phyloP scores from a whole-genome alignment of 2,113 vertebrate genomes.

The Aptenodytes forsteri region DNA sequence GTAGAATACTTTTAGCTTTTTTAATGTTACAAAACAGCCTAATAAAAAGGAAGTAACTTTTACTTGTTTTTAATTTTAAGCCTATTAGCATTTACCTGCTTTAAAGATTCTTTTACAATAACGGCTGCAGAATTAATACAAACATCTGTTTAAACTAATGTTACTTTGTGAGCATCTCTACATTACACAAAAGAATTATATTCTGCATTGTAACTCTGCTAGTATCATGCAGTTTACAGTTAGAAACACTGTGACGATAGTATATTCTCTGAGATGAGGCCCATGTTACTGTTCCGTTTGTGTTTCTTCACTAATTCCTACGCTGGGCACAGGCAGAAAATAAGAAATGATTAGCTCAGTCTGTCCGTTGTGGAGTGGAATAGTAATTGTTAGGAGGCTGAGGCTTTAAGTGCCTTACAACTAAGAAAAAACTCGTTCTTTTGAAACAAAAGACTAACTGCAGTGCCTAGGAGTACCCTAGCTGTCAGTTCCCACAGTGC shows the following conservation, averaged over 20 bases:
- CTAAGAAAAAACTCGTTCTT: neutral
- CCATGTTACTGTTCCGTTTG: neutral
- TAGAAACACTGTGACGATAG: neutral
- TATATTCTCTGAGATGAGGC: neutral
- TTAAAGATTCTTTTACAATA: neutral
- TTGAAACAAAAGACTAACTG: neutral
- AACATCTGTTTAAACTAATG: neutral
- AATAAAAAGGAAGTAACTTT: neutral
- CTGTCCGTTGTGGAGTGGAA: neutral
- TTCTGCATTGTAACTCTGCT: neutral
- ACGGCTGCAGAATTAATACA: neutral
- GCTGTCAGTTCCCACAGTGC: too few relatives aligned
- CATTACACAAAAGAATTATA: neutral
- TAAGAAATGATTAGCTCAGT: neutral
- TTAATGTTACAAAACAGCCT: neutral
- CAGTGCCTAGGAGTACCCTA: neutral
- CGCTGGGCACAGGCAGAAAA: neutral
- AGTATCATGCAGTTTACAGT: neutral
- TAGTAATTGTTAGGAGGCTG: neutral
- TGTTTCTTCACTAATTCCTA: neutral
- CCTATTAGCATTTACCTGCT: neutral
- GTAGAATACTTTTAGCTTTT: neutral
- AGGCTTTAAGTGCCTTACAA: neutral
- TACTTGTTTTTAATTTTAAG: neutral
- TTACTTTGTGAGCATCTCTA: neutral